Evolutionary conservation across 2,888 invertebrate species (phyloP), one percentile per base, ranked within the genome.

Genomic region (Dusona sp.): DNA sequence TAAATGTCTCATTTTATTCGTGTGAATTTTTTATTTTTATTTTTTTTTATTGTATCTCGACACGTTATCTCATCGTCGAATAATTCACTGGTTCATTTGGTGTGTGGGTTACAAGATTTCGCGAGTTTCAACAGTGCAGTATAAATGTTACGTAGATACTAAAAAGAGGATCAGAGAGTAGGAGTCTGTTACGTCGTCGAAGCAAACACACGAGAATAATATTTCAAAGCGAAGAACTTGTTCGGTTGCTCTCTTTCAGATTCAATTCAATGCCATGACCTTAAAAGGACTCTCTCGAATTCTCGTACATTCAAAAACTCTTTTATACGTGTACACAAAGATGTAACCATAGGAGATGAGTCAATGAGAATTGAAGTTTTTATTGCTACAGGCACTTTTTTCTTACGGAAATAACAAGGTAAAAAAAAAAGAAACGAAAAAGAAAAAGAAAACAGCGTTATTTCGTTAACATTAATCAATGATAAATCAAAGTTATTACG

Each of bases 201-300:
- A 29, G 57, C 67, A 79, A 74, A 83, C 54, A 82, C 83, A 79
- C 13, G 16, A 79, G 75, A 79, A 74, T 70, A 85, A 79, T 85
- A 83, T 86, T 80, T 83, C 86, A 86, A 75, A 85, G 85, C 65
- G 33, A 78, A 80, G 65, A 86, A 86, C 86, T 80, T 65, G 86
- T 80, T 73, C 73, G 70, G 51, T 65, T 74, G 77, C 80, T 84
- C 86, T 86, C 86, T 84, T 81, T 81, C 78, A 74, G 78, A 86
- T 84, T 81, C 78, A 70, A 84, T 86, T 86, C 84, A 86, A 86
- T 84, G 80, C 79, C 86, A 70, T 84, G 86, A 81, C 86, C 86
- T 86, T 86, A 86, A 86, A 86, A 86, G 86, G 86, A 84, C 80
- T 81, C 86, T 80, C 54, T 75, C 67, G 54, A 48, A 81, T 78